Percentiles rank a stretch among this genome's conserved stretches.
Conservation (phyloP, 1,140 invertebrate species). For the Macrostomum lignano region DNA sequence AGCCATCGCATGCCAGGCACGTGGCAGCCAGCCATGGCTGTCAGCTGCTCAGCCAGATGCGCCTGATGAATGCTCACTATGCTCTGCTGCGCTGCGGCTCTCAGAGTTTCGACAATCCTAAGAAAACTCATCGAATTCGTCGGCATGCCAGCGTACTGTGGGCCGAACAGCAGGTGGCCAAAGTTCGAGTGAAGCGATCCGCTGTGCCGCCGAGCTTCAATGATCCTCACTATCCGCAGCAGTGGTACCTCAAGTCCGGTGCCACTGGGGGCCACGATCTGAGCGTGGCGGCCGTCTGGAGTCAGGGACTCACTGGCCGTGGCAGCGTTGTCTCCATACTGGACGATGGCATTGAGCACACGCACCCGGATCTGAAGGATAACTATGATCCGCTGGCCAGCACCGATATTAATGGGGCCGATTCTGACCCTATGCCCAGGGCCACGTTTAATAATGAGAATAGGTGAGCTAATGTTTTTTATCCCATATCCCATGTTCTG, state of each 20-base stretch:
- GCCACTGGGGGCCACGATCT: constrained; percentile 19
- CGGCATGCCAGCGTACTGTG: constrained; percentile 57
- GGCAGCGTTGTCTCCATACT: constrained; percentile 12
- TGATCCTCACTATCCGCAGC: constrained; percentile 21
- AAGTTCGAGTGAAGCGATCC: constrained; percentile 53
- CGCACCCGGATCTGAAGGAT: constrained; percentile 11
- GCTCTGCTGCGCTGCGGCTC: too few relatives aligned
- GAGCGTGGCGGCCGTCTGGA: constrained; percentile 26
- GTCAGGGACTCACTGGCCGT: constrained; percentile 25
- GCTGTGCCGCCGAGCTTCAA: constrained; percentile 32
- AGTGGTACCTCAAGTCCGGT: constrained; percentile 27
- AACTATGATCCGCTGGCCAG: constrained; percentile 11
- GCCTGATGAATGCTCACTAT: too few relatives aligned
- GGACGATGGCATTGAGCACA: constrained; percentile 13
- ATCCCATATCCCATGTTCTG: constrained; percentile 50
- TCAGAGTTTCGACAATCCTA: too few relatives aligned
- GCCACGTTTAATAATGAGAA: too few relatives aligned
- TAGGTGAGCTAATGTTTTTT: too few relatives aligned
- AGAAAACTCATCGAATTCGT: too few relatives aligned
- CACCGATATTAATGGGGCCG: constrained; percentile 31
- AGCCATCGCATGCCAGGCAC: too few relatives aligned
- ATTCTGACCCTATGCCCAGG: constrained; percentile 60
- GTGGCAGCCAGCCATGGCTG: too few relatives aligned
- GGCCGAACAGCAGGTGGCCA: constrained; percentile 68
- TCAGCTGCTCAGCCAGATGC: too few relatives aligned